Evolutionary conservation across 2,113 vertebrate species (phyloP).

Genomic region (mouse (Mus musculus)): DNA sequence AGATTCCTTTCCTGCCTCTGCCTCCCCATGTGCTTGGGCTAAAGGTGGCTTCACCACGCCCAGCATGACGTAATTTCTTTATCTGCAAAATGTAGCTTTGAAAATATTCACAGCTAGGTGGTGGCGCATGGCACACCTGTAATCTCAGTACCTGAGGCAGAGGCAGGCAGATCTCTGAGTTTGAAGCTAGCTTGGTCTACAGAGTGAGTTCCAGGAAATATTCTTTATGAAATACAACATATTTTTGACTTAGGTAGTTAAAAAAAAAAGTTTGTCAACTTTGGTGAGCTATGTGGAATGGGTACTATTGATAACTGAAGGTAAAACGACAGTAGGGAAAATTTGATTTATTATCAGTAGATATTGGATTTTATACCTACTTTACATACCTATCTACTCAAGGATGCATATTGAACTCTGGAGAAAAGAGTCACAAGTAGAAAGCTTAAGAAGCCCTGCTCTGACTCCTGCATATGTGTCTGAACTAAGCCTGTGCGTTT

Average conservation of each 20-base stretch:
- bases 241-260: neutral
- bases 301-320: neutral
- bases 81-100: slow-evolving; percentile 12
- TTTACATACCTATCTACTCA: neutral
- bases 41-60: neutral
- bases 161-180: neutral
- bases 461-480: neutral
- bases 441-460: neutral
- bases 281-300: neutral
- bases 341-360: neutral
- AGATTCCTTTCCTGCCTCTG: neutral
- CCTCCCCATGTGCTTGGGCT: neutral
- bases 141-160: neutral
- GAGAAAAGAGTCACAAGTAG: neutral
- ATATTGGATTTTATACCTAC: neutral
- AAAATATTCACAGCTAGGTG: neutral
- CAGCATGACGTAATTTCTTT: slow-evolving; percentile 34
- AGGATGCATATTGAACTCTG: neutral
- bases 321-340: neutral
- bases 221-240: neutral
- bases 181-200: neutral
- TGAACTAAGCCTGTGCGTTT: neutral
- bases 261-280: slow-evolving; percentile 23
- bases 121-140: neutral
- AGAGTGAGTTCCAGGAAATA: neutral